Conservation (phyloP, 2,113 vertebrate genomes). For the Xenopus borealis region DNA sequence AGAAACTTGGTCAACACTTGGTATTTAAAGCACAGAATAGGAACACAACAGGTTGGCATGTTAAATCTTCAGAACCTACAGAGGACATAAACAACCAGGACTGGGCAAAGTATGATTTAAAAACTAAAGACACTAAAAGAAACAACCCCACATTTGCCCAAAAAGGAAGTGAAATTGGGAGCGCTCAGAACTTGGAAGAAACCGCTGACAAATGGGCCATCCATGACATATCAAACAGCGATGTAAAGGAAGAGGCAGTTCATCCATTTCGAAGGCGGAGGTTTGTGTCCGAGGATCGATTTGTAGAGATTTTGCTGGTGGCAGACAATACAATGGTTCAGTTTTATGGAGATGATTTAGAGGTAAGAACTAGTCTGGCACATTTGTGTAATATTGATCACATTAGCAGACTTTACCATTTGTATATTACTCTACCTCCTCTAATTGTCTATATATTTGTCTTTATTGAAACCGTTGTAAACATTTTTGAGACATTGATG, state of each 20-base stretch:
- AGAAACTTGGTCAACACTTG: constrained; percentile 11
- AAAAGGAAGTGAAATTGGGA: background rate
- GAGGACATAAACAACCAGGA: background rate
- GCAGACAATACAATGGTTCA: constrained; percentile 79
- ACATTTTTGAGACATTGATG: too few relatives aligned
- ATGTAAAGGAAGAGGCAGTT: background rate
- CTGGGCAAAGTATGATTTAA: background rate
- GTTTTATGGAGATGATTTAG: constrained; percentile 81
- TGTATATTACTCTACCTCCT: too few relatives aligned
- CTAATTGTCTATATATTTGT: too few relatives aligned
- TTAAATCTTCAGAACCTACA: background rate
- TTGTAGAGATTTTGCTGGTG: constrained; percentile 84
- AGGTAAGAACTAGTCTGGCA: constrained; percentile 63
- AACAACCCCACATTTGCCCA: background rate
- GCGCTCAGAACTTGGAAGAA: background rate
- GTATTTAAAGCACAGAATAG: constrained; percentile 11
- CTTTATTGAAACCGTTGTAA: too few relatives aligned
- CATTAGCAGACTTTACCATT: too few relatives aligned
- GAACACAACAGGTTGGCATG: background rate
- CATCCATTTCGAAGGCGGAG: constrained; percentile 48
- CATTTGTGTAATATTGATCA: too few relatives aligned
- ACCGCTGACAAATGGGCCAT: background rate
- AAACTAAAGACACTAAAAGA: background rate
- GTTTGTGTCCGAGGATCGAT: constrained; percentile 82
- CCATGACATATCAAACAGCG: background rate